Evolutionary conservation across 1,140 invertebrate species (phyloP).

Genomic region (Proctacanthus coquilletti): DNA sequence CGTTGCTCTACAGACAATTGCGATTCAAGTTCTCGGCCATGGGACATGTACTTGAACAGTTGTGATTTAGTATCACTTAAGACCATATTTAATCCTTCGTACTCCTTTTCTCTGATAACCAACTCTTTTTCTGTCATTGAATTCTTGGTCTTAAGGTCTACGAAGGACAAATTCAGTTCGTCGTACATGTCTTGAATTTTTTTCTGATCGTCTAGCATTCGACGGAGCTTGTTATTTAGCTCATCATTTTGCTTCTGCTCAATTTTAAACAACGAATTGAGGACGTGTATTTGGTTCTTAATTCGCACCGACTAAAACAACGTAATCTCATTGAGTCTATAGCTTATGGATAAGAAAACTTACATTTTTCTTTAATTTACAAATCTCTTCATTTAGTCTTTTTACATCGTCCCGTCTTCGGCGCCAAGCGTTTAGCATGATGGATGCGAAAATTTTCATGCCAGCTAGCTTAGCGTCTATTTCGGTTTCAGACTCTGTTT

Average conservation of each 20-base stretch:
- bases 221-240: slow-evolving; percentile 13
- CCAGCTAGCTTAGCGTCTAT: slow-evolving; percentile 12
- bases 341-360: slow-evolving; percentile 5
- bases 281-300: slow-evolving; percentile 18
- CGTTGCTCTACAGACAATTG: slow-evolving; percentile 11
- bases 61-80: slow-evolving; percentile 9
- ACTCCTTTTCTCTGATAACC: slow-evolving; percentile 10
- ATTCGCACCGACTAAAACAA: slow-evolving; percentile 10
- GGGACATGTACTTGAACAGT: slow-evolving; percentile 10
- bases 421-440: slow-evolving; percentile 20
- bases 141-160: slow-evolving; percentile 11
- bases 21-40: slow-evolving; percentile 9
- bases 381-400: slow-evolving; percentile 9
- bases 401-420: slow-evolving; percentile 13
- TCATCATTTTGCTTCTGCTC: slow-evolving; percentile 18
- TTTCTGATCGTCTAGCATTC: slow-evolving; percentile 10
- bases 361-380: slow-evolving; percentile 11
- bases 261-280: slow-evolving; percentile 13
- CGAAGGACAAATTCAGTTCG: slow-evolving; percentile 8
- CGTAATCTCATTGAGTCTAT: background rate
- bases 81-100: slow-evolving; percentile 8
- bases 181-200: slow-evolving; percentile 12
- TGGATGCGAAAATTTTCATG: slow-evolving; percentile 14
- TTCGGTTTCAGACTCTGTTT: slow-evolving; percentile 2
- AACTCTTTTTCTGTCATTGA: slow-evolving; percentile 9